Conservation (phyloP, 2,888 invertebrate species). For the Drosophila merina region DNA sequence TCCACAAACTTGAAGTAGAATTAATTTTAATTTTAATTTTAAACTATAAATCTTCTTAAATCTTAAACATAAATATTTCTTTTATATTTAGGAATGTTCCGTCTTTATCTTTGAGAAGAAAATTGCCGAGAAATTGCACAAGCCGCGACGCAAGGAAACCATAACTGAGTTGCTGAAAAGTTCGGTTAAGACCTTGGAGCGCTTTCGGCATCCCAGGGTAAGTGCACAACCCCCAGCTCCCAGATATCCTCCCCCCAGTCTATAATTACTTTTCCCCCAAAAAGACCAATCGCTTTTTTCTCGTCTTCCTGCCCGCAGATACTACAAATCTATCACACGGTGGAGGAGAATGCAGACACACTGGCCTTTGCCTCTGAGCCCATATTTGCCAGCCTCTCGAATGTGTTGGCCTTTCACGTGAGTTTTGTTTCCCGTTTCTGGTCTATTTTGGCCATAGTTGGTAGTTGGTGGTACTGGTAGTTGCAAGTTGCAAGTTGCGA, state of each 20-base stretch:
- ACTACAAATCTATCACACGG: constrained; percentile 88
- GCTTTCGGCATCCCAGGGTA: constrained; percentile 92
- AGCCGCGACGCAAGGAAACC: constrained; percentile 95
- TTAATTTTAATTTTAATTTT: too few relatives aligned
- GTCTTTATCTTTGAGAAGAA: constrained; percentile 97
- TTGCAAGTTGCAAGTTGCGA: constrained; percentile 8
- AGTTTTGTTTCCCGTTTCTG: constrained; percentile 72
- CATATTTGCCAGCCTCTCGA: constrained; percentile 94
- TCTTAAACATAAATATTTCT: neutral
- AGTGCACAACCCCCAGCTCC: constrained; percentile 23
- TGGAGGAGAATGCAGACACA: constrained; percentile 94
- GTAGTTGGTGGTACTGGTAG: neutral
- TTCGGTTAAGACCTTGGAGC: constrained; percentile 91
- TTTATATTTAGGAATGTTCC: constrained; percentile 92
- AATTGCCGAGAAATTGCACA: constrained; percentile 95
- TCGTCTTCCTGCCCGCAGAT: constrained; percentile 82
- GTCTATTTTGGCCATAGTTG: constrained; percentile 5
- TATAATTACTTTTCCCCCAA: constrained; percentile 35
- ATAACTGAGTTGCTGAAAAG: constrained; percentile 93
- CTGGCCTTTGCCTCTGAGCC: constrained; percentile 97
- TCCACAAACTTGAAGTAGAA: too few relatives aligned
- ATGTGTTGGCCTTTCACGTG: constrained; percentile 93
- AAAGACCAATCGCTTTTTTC: neutral
- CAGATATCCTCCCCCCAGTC: constrained; percentile 3
- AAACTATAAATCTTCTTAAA: neutral